These are phyloP conservation scores for Hycleus cichorii DNA, from an alignment of 1,140 invertebrate species.

Conservation along the genomic window DNA sequence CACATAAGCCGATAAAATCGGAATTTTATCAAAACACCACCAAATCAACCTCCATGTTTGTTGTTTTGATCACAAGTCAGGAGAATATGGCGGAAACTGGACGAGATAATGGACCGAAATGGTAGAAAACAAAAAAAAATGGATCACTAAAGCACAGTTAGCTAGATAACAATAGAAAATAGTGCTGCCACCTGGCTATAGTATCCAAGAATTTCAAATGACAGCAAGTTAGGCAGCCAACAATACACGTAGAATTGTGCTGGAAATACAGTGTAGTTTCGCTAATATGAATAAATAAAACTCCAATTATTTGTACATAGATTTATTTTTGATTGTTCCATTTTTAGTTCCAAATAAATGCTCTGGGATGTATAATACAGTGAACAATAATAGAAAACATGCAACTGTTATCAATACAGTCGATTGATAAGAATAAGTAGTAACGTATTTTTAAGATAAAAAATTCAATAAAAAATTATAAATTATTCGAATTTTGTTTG, in stretches of 20 bases:
- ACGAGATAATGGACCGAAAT: conserved; percentile 8
- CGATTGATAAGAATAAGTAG: conserved; percentile 13
- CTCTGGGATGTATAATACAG: conserved; percentile 24
- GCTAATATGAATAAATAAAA: neutral
- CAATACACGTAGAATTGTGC: neutral
- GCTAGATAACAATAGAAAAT: neutral
- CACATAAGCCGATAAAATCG: conserved; percentile 4
- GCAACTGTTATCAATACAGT: conserved; percentile 24
- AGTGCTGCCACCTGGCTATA: neutral
- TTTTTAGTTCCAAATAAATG: conserved; percentile 16
- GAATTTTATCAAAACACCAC: neutral
- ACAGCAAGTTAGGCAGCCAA: neutral
- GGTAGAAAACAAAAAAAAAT: conserved; percentile 1
- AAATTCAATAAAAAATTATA: conserved; percentile 4
- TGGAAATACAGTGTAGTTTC: neutral
- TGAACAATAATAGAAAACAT: conserved; percentile 28
- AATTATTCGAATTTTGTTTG: neutral
- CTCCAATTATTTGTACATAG: neutral
- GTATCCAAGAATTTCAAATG: no score
- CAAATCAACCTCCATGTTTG: conserved; percentile 7
- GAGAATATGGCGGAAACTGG: conserved; percentile 9
- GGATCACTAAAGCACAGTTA: no score
- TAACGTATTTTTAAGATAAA: conserved; percentile 9
- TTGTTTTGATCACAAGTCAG: neutral
- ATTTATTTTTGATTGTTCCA: neutral